Evolutionary conservation across 1,140 invertebrate genomes (phyloP).

Genomic region (Pinna nobilis): DNA sequence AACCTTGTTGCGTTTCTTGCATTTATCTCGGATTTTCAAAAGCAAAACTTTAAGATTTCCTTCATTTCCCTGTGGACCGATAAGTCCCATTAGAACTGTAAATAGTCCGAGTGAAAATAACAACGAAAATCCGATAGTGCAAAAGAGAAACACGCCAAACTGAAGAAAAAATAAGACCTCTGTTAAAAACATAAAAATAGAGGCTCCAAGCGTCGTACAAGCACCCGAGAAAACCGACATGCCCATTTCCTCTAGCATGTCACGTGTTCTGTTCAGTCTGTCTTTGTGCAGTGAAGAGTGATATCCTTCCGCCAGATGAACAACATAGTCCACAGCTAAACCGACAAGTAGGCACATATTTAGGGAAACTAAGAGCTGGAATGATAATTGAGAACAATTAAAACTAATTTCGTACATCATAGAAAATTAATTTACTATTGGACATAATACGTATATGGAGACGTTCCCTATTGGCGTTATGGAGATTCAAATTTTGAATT

Average conservation of each 20-base stretch:
- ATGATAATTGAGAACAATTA: neutral
- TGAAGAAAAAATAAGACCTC: conserved; percentile 61
- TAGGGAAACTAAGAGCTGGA: conserved; percentile 65
- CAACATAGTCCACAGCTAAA: conserved; percentile 70
- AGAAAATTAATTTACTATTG: neutral
- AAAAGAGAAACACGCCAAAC: conserved; percentile 68
- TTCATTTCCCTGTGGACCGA: conserved; percentile 56
- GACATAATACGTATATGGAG: no score
- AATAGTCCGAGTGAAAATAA: conserved; percentile 61
- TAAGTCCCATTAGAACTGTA: conserved; percentile 52
- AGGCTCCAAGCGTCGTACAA: conserved; percentile 61
- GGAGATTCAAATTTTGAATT: no score
- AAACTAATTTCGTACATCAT: neutral
- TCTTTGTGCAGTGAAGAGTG: conserved; percentile 51
- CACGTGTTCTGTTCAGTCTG: conserved; percentile 53
- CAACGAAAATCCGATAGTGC: conserved; percentile 66
- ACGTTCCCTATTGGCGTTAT: no score
- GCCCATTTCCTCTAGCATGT: conserved; percentile 68
- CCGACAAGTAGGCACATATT: conserved; percentile 69
- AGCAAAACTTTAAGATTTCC: conserved; percentile 42
- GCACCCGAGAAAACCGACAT: conserved; percentile 65
- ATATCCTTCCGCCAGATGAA: conserved; percentile 70
- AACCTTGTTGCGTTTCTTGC: no score
- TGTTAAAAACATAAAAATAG: conserved; percentile 63
- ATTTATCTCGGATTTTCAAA: conserved; percentile 2